Evolutionary conservation across 2,113 vertebrate species (phyloP).

Genomic region (Syngnathoides biaculeatus): DNA sequence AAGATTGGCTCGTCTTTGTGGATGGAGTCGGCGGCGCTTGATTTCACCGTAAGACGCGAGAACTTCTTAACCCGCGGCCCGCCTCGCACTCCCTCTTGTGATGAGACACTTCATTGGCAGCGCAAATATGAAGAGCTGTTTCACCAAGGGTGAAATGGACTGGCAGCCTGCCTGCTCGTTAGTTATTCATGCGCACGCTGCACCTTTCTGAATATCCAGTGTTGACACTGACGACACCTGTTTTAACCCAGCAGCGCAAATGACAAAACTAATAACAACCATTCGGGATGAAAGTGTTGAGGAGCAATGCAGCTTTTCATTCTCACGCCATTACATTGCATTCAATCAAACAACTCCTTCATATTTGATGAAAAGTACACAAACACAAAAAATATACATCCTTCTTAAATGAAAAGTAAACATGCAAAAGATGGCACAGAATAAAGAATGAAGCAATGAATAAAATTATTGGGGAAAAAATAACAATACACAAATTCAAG

Average conservation of each 20-base stretch:
- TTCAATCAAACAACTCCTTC: background rate
- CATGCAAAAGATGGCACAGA: too few species aligned
- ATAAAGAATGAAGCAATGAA: too few species aligned
- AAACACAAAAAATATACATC: too few species aligned
- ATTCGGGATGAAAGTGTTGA: background rate
- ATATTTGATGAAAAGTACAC: too few species aligned
- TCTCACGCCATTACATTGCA: background rate
- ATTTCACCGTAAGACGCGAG: conserved; percentile 1
- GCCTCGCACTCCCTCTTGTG: background rate
- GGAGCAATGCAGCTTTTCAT: background rate
- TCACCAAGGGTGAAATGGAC: background rate
- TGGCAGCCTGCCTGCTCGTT: background rate
- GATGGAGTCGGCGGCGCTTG: background rate
- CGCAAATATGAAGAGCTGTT: background rate
- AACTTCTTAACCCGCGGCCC: background rate
- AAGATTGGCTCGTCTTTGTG: background rate
- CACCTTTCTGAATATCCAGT: background rate
- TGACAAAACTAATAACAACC: background rate
- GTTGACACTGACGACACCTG: background rate
- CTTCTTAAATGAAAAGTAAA: too few species aligned
- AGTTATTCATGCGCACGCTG: background rate
- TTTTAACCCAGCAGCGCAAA: background rate
- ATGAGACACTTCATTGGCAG: background rate
- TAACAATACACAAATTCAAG: too few species aligned
- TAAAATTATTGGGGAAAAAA: too few species aligned